Evolutionary conservation across 2,888 invertebrate genomes (phyloP), one percentile per base, ranked within the genome.

Genomic region (Tetramorium bicarinatum): DNA sequence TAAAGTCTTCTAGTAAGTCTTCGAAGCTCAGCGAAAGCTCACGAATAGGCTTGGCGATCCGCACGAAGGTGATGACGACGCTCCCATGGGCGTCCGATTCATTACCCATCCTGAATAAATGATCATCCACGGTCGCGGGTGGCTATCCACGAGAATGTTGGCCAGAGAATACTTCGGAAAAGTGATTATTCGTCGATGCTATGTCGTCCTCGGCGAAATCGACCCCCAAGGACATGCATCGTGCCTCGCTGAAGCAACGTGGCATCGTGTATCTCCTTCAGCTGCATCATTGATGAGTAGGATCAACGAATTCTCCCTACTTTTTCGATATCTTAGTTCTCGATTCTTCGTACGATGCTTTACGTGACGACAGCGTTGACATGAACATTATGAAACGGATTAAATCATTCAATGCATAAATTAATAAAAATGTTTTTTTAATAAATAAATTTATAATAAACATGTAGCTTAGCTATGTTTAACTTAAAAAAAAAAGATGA

Each of bases 131-230:
- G 80, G 67, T 83, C 87, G 91, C 91, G 92, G 93, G 88, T 88
- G 91, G 91, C 92, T 90, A 91, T 82, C 75, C 72, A 61, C 79
- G 88, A 61, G 80, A 47, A 79, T 79, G 67, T 64, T 52, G 74
- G 64, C 44, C 81, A 76, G 84, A 77, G 72, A 85, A 85, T 88
- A 85, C 89, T 83, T 86, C 66, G 83, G 88, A 72, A 93, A 93
- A 94, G 94, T 94, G 94, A 94, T 94, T 94, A 94, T 94, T 94
- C 93, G 93, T 91, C 90, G 90, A 88, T 90, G 91, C 91, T 89
- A 91, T 91, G 91, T 89, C 91, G 90, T 89, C 82, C 84, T 81
- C 82, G 77, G 88, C 89, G 92, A 92, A 94, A 94, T 94, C 92
- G 94, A 94, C 91, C 94, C 94, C 93, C 88, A 87, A 93, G 93